phyloP scores from a whole-genome alignment of 2,888 invertebrate genomes.

The Tetragonisca angustula region DNA sequence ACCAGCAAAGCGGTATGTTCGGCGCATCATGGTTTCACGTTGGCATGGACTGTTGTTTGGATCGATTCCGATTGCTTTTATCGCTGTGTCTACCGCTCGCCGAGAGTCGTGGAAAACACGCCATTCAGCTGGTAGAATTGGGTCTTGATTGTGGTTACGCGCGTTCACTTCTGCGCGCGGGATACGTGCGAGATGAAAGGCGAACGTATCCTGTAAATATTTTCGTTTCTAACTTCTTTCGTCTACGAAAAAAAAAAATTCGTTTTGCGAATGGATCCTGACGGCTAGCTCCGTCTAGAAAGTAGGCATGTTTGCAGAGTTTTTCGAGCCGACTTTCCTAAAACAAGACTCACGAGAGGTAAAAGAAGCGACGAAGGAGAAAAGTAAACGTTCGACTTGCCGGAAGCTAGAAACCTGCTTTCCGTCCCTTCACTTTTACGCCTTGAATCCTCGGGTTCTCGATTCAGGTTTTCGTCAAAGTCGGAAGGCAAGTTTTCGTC shows the following conservation, averaged over 20 bases:
- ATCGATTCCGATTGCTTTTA: slow-evolving; percentile 21
- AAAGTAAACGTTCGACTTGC: slow-evolving; percentile 13
- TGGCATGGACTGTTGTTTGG: slow-evolving; percentile 27
- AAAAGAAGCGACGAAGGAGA: slow-evolving; percentile 11
- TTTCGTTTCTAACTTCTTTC: not conserved
- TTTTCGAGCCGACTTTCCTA: slow-evolving; percentile 35
- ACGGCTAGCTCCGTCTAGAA: not conserved
- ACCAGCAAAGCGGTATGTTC: slow-evolving; percentile 6
- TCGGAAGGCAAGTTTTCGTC: not conserved
- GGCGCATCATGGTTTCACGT: slow-evolving; percentile 9
- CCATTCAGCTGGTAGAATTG: not conserved
- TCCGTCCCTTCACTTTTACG: not conserved
- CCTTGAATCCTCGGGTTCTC: not conserved
- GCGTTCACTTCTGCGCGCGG: not conserved
- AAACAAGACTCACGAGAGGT: slow-evolving; percentile 14
- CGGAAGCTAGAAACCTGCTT: slow-evolving; percentile 25
- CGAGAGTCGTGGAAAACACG: not conserved
- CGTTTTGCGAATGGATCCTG: not conserved
- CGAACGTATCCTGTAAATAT: not conserved
- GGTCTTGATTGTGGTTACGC: slow-evolving; percentile 13
- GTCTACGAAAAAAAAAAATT: not conserved
- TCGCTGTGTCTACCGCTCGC: slow-evolving; percentile 27
- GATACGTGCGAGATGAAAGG: not conserved
- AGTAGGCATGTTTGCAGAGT: slow-evolving; percentile 5
- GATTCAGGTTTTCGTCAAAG: not conserved